Conservation (phyloP, 2,888 invertebrate genomes). For the Scaptomyza tumidula region DNA sequence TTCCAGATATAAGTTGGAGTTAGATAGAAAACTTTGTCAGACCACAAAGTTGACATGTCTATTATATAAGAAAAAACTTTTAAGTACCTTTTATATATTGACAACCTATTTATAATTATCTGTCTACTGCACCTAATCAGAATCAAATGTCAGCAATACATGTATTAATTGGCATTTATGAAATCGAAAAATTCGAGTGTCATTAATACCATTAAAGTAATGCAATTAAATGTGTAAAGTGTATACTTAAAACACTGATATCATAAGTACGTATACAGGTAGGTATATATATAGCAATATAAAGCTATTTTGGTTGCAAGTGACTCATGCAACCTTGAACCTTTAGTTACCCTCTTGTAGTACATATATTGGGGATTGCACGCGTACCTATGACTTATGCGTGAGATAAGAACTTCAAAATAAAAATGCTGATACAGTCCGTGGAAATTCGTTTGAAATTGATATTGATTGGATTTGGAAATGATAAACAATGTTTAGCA, state of each 20-base stretch:
- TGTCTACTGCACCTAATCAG: constrained; percentile 42
- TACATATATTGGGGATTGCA: constrained; percentile 29
- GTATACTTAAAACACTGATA: constrained; percentile 20
- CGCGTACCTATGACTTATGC: constrained; percentile 21
- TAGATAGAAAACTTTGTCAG: background rate
- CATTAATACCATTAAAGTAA: constrained; percentile 47
- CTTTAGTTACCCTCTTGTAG: constrained; percentile 29
- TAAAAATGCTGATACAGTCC: constrained; percentile 21
- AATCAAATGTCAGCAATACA: constrained; percentile 50
- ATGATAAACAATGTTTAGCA: constrained; percentile 37
- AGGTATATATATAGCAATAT: background rate
- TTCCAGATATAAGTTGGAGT: background rate
- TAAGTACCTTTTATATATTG: background rate
- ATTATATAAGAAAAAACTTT: constrained; percentile 23
- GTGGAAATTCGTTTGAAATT: constrained; percentile 51
- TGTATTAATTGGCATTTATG: constrained; percentile 54
- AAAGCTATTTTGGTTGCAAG: constrained; percentile 5
- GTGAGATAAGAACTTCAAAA: constrained; percentile 36
- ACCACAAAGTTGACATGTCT: constrained; percentile 16
- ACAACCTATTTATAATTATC: constrained; percentile 1
- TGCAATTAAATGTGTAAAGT: constrained; percentile 42
- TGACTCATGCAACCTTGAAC: constrained; percentile 48
- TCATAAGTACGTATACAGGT: background rate
- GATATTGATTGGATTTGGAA: constrained; percentile 50
- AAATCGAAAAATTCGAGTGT: constrained; percentile 49